Base-by-base conservation (phyloP, 2,113 vertebrate species). In the Siniperca knerii region DNA sequence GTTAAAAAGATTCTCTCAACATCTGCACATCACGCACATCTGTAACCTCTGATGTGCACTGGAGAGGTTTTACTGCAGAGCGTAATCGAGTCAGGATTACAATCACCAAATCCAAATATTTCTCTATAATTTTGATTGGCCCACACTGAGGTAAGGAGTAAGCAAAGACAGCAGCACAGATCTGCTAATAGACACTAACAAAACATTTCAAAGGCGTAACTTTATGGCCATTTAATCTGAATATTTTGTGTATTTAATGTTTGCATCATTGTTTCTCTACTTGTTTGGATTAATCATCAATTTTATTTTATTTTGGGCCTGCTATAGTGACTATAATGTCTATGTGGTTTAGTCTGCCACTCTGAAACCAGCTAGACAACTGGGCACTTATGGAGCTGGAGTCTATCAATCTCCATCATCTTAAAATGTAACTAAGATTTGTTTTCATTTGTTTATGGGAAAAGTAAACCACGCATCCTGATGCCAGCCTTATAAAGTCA, bases 391-490 rank as follows among this genome's bases (percentile, higher is more conserved):
- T 61, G 35, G 25, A 85, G 55, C 35, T 74, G 29, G 50, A 74
- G 52, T 25, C 33, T 20, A 44, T 74, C 77, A 79, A 86, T 77
- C 68, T 71, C 9, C 33, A 11, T 75, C 42, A 50, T 72, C 29
- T 75, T 75, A 72, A 90, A 79, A 57, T 29, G 13, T 57, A 78
- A 70, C 33, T n/a, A n/a, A 82, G 73, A 89, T 90, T 91, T 93
- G 87, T 93, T 93, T 92, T 91, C 80, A 87, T 92, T 88, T 90
- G 77, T 95, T 93, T 92, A 89, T 73, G 61, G 82, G 74, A 81
- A 90, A 86, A 81, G 71, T 88, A 85, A 90, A 87, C 86, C 86
- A 90, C 86, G 89, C 46, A 86, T 88, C 66, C 80, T 81, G 68
- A 90, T 88, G 85, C 86, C 89, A 91, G 67, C 60, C 84, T 71